Conservation (phyloP, 2,888 invertebrate species). For the Cheilosia vulpina region DNA sequence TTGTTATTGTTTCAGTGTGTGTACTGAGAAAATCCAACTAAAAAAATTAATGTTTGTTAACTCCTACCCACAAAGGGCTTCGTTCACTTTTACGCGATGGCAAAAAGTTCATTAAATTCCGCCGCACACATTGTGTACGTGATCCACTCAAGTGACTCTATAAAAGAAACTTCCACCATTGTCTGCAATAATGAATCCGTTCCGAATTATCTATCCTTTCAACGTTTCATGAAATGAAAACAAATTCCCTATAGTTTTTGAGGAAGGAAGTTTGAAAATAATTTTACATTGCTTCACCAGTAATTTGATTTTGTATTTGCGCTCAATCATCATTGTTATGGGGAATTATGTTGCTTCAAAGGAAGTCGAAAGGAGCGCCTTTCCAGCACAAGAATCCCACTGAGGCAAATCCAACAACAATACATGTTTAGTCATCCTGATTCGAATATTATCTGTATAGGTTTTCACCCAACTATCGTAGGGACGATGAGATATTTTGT, state of each 20-base stretch:
- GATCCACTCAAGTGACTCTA: neutral
- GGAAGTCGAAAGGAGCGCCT: constrained; percentile 4
- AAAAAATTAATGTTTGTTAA: no score
- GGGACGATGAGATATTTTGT: no score
- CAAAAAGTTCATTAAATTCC: constrained; percentile 3
- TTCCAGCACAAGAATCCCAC: neutral
- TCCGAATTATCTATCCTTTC: constrained; percentile 10
- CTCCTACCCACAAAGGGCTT: no score
- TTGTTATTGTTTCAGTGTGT: no score
- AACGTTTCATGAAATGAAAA: constrained; percentile 20
- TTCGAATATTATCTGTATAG: constrained; percentile 33
- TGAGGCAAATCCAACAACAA: neutral
- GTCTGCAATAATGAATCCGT: constrained; percentile 39
- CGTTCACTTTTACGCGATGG: neutral
- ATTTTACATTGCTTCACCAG: constrained; percentile 61
- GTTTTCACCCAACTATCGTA: constrained; percentile 5
- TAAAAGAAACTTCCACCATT: constrained; percentile 39
- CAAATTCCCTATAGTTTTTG: constrained; percentile 30
- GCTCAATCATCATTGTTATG: constrained; percentile 38
- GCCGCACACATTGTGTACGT: neutral
- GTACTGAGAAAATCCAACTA: no score
- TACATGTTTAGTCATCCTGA: neutral
- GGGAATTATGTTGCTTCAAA: constrained; percentile 24
- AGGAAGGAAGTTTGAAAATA: constrained; percentile 32
- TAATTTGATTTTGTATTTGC: constrained; percentile 65